Percentiles rank a stretch among this genome's conserved stretches.
These are phyloP conservation scores for Salvelinus sp. DNA, from an alignment of 2,113 vertebrate genomes.

Conservation along the genomic window DNA sequence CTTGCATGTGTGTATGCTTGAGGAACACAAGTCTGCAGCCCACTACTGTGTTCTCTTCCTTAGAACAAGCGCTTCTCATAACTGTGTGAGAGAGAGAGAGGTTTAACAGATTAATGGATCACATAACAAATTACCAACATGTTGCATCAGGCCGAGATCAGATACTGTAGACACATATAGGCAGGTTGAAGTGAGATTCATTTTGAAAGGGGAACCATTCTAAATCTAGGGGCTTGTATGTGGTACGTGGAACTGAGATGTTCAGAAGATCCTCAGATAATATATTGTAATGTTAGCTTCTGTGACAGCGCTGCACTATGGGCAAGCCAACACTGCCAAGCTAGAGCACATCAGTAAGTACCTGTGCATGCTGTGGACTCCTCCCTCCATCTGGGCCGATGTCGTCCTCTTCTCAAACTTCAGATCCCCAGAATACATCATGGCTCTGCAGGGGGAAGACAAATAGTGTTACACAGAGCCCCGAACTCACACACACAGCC, in stretches of 20 bases:
- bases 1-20: conserved; percentile 11
- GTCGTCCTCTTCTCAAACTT: conserved; percentile 96
- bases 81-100: conserved; percentile 62
- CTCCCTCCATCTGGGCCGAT: conserved; percentile 94
- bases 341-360: not conserved
- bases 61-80: conserved; percentile 97
- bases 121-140: not conserved
- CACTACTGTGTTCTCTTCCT: conserved; percentile 48
- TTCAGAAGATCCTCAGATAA: too few relatives aligned
- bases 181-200: too few relatives aligned
- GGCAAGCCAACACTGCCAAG: too few relatives aligned
- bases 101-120: not conserved
- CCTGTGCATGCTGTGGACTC: conserved; percentile 88
- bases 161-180: not conserved
- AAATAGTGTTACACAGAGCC: not conserved
- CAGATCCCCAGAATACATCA: conserved; percentile 98
- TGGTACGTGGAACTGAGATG: too few relatives aligned
- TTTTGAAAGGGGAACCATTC: conserved; percentile 40
- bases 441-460: conserved; percentile 75
- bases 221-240: too few relatives aligned
- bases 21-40: conserved; percentile 23
- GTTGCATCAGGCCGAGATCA: not conserved
- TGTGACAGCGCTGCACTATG: too few relatives aligned
- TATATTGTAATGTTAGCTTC: too few relatives aligned
- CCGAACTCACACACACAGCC: not conserved